Evolutionary conservation across 2,113 vertebrate species (phyloP), one percentile per base, ranked within the genome.

Genomic region (Atractosteus spatula): DNA sequence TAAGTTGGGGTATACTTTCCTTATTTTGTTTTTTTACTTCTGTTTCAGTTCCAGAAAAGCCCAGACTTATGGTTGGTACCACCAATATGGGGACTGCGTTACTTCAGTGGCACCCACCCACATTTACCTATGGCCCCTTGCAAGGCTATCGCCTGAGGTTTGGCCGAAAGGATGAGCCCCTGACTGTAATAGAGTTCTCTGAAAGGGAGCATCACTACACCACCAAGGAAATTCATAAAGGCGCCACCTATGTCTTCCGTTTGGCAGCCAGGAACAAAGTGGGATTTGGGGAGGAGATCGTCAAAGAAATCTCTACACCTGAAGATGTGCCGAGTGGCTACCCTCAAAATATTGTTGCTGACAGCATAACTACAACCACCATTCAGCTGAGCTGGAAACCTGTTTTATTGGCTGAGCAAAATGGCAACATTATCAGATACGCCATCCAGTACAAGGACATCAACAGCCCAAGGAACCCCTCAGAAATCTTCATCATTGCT

Each of bases 61-160:
- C 97, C 73, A 89, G 96, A 0, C 94, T 99, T 64, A 95, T 96
- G 89, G 95, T 99, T 81, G 99, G 95, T 85, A 93, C 96, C 80
- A 99, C 97, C 61, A 98, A 98, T 89, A 99, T 99, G 97, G 96
- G 95, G 82, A 99, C 97, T 1, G 97, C 97, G 81, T 92, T 99
- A 69, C 91, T 99, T 82, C 97, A 99, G 82, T 99, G 97, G 97
- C 96, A 98, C 74, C 93, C 96, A 66, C 97, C 97, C 0, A 84
- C 95, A 68, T 83, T 95, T 81, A 97, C 94, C 65, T 94, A 95
- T 55, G 97, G 97, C 73, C 90, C 93, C 29, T 87, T 99, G 75
- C 95, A 95, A 82, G 97, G 97, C 67, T 99, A 97, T 76, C 94
- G 96, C 14, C 93, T 99, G 66, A 94, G 93, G 66, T 99, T 96